These are phyloP conservation scores for Machimus atricapillus DNA, from an alignment of 2,888 invertebrate species.

Conservation along the genomic window DNA sequence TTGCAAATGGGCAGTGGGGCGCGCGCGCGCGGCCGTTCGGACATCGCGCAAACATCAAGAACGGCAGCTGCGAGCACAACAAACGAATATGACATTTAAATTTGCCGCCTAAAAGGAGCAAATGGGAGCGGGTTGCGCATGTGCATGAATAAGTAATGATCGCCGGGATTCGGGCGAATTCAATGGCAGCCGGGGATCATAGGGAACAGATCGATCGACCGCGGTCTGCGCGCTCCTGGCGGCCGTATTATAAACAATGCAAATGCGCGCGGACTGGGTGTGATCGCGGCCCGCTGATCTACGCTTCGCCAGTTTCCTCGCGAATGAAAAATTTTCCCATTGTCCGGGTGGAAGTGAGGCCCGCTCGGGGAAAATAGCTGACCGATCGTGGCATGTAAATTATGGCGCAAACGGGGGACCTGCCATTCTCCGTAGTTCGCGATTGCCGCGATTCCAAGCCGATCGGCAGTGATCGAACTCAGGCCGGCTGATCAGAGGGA, in stretches of 20 bases:
- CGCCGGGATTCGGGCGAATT: neutral
- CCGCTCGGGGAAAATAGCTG: constrained; percentile 1
- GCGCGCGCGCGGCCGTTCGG: neutral
- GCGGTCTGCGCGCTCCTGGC: neutral
- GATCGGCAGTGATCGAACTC: constrained; percentile 1
- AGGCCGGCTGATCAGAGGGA: neutral
- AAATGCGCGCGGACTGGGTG: constrained; percentile 9
- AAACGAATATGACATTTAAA: constrained; percentile 34
- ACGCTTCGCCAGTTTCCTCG: neutral
- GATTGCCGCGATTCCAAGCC: constrained; percentile 15
- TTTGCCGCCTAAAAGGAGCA: constrained; percentile 23
- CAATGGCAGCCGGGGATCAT: constrained; percentile 16
- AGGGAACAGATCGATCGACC: neutral
- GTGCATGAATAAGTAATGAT: constrained; percentile 31
- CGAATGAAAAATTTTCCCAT: constrained; percentile 36
- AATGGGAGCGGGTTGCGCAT: neutral
- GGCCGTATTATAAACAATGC: constrained; percentile 1
- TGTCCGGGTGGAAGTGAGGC: neutral
- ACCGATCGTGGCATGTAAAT: constrained; percentile 29
- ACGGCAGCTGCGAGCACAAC: constrained; percentile 24
- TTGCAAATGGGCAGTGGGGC: neutral
- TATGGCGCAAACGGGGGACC: constrained; percentile 34
- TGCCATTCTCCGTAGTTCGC: constrained; percentile 22
- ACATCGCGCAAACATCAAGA: constrained; percentile 12
- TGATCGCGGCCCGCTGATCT: neutral